phyloP scores from a whole-genome alignment of 2,113 vertebrate genomes.

The Chaetodon auriga region DNA sequence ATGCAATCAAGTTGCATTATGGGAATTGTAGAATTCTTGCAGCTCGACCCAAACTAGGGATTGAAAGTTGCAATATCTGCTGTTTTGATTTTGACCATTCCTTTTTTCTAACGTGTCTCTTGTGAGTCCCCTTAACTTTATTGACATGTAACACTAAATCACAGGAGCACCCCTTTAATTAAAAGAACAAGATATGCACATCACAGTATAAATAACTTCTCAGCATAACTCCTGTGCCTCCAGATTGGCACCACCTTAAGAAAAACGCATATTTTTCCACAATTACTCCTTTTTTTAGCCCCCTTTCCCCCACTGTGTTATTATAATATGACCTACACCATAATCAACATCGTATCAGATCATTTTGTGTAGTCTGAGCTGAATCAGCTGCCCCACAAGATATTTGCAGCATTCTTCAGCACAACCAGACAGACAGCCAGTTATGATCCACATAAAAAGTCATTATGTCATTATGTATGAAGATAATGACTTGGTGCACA shows the following conservation, averaged over 20 bases:
- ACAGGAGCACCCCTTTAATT: background rate
- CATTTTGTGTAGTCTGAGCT: background rate
- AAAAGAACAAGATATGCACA: background rate
- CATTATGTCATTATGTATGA: background rate
- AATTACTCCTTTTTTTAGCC: too few species aligned
- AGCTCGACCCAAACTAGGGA: background rate
- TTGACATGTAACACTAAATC: background rate
- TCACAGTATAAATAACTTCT: background rate
- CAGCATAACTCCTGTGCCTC: background rate
- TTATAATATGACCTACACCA: too few species aligned
- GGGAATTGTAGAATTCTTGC: background rate
- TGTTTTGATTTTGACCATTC: background rate
- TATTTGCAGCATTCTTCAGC: background rate
- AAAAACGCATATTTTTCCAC: too few species aligned
- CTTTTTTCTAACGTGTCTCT: background rate
- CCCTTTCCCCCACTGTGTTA: too few species aligned
- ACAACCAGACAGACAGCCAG: background rate
- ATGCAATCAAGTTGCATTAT: background rate
- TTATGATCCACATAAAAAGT: background rate
- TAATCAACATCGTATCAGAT: too few species aligned
- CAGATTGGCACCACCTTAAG: too few species aligned
- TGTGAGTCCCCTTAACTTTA: background rate
- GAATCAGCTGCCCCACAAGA: background rate
- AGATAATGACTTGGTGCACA: background rate
- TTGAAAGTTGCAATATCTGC: background rate